Evolutionary conservation across 2,113 vertebrate species (phyloP).

Genomic region (Pachypanchax playfairii): DNA sequence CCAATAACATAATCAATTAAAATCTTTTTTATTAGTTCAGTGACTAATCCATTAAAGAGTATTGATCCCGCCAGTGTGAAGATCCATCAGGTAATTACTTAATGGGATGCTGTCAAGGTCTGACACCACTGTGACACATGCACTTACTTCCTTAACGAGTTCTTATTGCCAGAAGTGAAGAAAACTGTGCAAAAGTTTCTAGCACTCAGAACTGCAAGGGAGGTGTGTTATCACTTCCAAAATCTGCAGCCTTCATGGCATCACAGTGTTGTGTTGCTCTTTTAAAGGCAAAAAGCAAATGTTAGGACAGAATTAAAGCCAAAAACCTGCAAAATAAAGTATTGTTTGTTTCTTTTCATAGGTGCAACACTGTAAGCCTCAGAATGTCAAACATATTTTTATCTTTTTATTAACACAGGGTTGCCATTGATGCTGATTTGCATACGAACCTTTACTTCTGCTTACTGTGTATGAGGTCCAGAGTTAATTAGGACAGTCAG

Average conservation of each 20-base stretch:
- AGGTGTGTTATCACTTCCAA: background rate
- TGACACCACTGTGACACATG: slow-evolving; percentile 35
- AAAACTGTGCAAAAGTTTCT: slow-evolving; percentile 1
- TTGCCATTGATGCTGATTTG: slow-evolving; percentile 48
- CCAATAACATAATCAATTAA: slow-evolving; percentile 58
- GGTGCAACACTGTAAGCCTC: background rate
- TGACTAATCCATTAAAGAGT: slow-evolving; percentile 54
- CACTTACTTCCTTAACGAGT: slow-evolving; percentile 38
- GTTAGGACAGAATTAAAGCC: background rate
- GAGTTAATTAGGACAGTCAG: slow-evolving; percentile 78
- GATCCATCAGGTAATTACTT: slow-evolving; percentile 61
- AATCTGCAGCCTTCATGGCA: too few relatives aligned
- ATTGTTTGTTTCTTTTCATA: slow-evolving; percentile 1
- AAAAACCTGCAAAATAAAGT: slow-evolving; percentile 5
- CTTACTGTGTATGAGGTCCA: slow-evolving; percentile 52
- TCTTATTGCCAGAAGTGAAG: slow-evolving; percentile 42
- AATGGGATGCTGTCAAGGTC: slow-evolving; percentile 47
- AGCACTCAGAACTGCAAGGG: background rate
- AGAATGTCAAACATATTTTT: slow-evolving; percentile 14
- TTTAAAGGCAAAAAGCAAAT: background rate
- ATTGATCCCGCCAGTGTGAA: slow-evolving; percentile 52
- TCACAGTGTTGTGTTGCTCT: background rate
- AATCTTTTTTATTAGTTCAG: slow-evolving; percentile 54
- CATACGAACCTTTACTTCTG: slow-evolving; percentile 29
- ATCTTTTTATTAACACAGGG: slow-evolving; percentile 13